Conservation (phyloP, 2,113 vertebrate species). For the Emydura subglobosa region DNA sequence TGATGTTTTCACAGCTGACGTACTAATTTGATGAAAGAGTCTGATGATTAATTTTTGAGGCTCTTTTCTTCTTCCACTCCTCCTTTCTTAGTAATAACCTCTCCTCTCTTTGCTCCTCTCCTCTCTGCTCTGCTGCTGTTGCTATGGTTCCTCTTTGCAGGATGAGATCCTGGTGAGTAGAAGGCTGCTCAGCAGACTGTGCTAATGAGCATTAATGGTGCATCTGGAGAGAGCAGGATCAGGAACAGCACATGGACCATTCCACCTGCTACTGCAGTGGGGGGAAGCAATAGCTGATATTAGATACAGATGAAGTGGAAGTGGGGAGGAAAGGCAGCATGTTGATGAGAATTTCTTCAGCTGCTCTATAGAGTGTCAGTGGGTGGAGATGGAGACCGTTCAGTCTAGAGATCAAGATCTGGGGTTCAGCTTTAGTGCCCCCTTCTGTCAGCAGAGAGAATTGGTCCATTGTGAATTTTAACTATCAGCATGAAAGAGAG, state of each 20-base stretch:
- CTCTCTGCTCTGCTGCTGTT: conserved; percentile 85
- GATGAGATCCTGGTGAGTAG: conserved; percentile 94
- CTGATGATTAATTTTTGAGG: conserved; percentile 59
- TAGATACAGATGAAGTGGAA: conserved; percentile 39
- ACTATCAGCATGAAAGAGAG: not conserved
- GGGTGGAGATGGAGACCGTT: conserved; percentile 45
- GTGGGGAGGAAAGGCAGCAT: not conserved
- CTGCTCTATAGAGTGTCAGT: not conserved
- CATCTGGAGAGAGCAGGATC: conserved; percentile 67
- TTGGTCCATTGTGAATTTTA: not conserved
- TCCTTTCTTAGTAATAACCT: conserved; percentile 83
- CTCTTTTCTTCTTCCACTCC: conserved; percentile 67
- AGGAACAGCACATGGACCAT: conserved; percentile 45
- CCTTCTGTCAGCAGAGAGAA: conserved; percentile 47
- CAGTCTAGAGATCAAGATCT: not conserved
- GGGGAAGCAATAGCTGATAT: conserved; percentile 8
- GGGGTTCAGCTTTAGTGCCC: conserved; percentile 57
- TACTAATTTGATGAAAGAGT: conserved; percentile 35
- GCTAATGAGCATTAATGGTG: conserved; percentile 73
- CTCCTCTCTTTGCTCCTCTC: conserved; percentile 85
- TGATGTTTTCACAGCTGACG: conserved; percentile 5
- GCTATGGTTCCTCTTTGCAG: conserved; percentile 89
- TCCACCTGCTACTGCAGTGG: conserved; percentile 31
- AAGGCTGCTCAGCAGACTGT: conserved; percentile 75
- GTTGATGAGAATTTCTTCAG: not conserved